Evolutionary conservation across 2,888 invertebrate species (phyloP).

Genomic region (Capitulum mitella): DNA sequence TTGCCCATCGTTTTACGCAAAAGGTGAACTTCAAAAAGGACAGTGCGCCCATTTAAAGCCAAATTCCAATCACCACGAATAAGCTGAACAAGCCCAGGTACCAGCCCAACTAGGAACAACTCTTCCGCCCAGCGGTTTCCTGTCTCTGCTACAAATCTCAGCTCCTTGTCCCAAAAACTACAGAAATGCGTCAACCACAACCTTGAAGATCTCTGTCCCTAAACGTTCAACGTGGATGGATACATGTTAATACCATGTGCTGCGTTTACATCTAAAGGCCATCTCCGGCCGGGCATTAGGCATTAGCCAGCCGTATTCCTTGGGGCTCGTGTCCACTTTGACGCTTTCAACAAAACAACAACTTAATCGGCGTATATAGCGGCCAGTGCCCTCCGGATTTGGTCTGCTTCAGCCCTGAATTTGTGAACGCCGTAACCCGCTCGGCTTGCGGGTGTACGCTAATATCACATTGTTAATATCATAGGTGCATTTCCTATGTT

Average conservation of each 20-base stretch:
- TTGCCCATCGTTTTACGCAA: not conserved
- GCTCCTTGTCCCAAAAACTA: too few relatives aligned
- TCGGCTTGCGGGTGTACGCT: not conserved
- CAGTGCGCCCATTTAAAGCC: not conserved
- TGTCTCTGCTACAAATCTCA: not conserved
- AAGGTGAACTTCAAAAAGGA: not conserved
- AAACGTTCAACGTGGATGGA: too few relatives aligned
- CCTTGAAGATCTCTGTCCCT: too few relatives aligned
- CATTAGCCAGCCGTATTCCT: not conserved
- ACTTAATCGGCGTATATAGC: not conserved
- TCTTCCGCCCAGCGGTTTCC: not conserved
- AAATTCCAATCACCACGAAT: too few relatives aligned
- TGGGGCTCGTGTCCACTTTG: not conserved
- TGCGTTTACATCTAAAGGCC: too few relatives aligned
- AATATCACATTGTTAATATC: slow-evolving; percentile 20
- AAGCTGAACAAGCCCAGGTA: not conserved
- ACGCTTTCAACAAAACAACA: not conserved
- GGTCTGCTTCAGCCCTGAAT: not conserved
- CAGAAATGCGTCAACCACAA: too few relatives aligned
- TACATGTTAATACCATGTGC: too few relatives aligned
- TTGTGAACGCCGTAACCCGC: not conserved
- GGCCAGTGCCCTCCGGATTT: not conserved
- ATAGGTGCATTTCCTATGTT: slow-evolving; percentile 4
- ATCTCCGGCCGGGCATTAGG: too few relatives aligned
- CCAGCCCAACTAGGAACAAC: not conserved